A percentile compares a stretch with the other conserved stretches of the same genome.
Evolutionary conservation across 2,888 invertebrate species (phyloP).

Genomic region (Ectropis crepuscularia): DNA sequence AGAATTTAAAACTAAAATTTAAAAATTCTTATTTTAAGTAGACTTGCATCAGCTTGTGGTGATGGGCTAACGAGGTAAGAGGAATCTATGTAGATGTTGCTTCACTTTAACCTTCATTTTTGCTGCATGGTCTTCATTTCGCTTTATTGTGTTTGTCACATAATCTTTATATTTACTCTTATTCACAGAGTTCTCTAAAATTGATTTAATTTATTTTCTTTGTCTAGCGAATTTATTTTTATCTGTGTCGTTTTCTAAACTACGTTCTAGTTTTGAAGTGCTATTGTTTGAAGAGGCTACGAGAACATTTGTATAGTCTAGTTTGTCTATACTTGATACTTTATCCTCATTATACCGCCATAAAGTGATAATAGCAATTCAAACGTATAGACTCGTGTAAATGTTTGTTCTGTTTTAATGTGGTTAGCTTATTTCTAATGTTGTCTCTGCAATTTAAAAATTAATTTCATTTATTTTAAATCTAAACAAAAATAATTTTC

Average conservation of each 20-base stretch:
- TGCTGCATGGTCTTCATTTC: conserved; percentile 52
- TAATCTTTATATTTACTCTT: conserved; percentile 28
- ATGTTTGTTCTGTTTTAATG: conserved; percentile 40
- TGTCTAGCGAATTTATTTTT: conserved; percentile 22
- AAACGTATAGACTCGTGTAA: conserved; percentile 24
- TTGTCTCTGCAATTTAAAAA: conserved; percentile 22
- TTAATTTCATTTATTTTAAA: conserved; percentile 1
- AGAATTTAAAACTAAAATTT: conserved; percentile 40
- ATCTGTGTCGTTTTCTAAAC: conserved; percentile 18
- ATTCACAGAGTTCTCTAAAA: conserved; percentile 29
- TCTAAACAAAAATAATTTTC: conserved; percentile 40
- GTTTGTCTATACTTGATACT: conserved; percentile 14
- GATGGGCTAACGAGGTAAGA: conserved; percentile 79
- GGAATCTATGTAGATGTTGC: conserved; percentile 54
- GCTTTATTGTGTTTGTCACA: conserved; percentile 33
- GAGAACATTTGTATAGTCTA: conserved; percentile 21
- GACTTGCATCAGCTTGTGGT: conserved; percentile 69
- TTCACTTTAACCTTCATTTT: conserved; percentile 67
- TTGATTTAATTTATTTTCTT: conserved; percentile 27
- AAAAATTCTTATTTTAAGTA: conserved; percentile 51
- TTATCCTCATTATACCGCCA: conserved; percentile 23
- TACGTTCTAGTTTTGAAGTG: conserved; percentile 28
- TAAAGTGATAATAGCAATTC: conserved; percentile 33
- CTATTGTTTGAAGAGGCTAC: conserved; percentile 22
- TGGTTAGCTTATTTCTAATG: conserved; percentile 41